phyloP scores from a whole-genome alignment of 2,797 vertebrate genomes.

The Eidolon dupreanum region DNA sequence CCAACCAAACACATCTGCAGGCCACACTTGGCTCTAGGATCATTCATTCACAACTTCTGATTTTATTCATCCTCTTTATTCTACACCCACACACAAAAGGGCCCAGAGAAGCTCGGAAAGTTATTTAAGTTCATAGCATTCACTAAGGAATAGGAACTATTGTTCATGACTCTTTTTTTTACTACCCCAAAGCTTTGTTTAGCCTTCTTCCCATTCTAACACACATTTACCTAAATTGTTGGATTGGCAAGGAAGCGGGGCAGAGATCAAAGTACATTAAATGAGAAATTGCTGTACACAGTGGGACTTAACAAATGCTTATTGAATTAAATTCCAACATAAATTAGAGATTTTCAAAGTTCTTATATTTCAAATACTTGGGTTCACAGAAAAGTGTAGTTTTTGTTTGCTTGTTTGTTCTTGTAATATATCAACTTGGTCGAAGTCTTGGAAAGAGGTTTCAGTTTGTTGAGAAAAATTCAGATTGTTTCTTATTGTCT shows the following conservation, averaged over 20 bases:
- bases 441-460: background rate
- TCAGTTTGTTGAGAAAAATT: constrained; percentile 27
- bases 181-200: background rate
- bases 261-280: background rate
- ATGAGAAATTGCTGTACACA: background rate
- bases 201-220: background rate
- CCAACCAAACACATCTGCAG: background rate
- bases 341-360: background rate
- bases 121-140: background rate
- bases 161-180: background rate
- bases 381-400: background rate
- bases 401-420: background rate
- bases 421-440: background rate
- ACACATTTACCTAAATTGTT: background rate
- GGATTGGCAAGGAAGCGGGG: background rate
- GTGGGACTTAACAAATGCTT: background rate
- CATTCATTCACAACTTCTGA: background rate
- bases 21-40: background rate
- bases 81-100: background rate
- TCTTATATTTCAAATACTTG: background rate
- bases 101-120: background rate
- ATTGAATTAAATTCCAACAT: background rate
- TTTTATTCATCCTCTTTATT: background rate
- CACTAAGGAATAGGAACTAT: background rate
- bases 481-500: background rate